These are phyloP conservation scores for Phengaris arion DNA, from an alignment of 2,888 invertebrate genomes.

Conservation along the genomic window DNA sequence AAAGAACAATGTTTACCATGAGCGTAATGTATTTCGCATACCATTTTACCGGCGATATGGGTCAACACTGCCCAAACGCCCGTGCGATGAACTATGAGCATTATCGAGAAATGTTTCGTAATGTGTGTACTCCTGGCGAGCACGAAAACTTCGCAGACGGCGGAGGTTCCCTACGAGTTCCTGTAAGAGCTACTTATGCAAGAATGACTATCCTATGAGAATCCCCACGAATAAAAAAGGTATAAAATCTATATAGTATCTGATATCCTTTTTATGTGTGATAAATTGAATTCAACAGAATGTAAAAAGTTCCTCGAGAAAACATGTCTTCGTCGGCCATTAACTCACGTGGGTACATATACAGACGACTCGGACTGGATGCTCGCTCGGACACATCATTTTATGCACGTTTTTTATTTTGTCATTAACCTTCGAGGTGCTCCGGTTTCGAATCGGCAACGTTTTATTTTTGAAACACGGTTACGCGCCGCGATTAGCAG, in stretches of 20 bases:
- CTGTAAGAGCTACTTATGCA: not conserved
- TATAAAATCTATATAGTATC: not conserved
- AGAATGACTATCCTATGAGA: not conserved
- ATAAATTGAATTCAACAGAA: conserved; percentile 9
- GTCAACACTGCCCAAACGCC: conserved; percentile 51
- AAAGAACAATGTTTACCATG: conserved; percentile 45
- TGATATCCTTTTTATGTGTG: not conserved
- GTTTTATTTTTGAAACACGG: conserved; percentile 76
- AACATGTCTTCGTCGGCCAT: conserved; percentile 33
- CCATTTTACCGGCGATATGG: conserved; percentile 43
- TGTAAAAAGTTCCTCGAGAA: conserved; percentile 1
- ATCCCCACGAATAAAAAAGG: not conserved
- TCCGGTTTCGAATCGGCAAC: conserved; percentile 74
- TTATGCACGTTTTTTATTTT: conserved; percentile 74
- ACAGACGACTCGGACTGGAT: conserved; percentile 52
- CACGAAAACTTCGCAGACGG: not conserved
- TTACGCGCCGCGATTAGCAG: conserved; percentile 61
- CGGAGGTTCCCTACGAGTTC: not conserved
- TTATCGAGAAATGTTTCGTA: conserved; percentile 41
- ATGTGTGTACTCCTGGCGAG: conserved; percentile 38
- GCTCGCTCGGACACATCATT: conserved; percentile 61
- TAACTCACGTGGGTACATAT: conserved; percentile 54
- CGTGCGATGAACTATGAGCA: conserved; percentile 50
- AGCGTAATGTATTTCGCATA: conserved; percentile 47
- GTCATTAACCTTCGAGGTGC: conserved; percentile 77